Evolutionary conservation across 2,888 invertebrate species (phyloP), one percentile per base, ranked within the genome.

Genomic region (Hetaerina titia): DNA sequence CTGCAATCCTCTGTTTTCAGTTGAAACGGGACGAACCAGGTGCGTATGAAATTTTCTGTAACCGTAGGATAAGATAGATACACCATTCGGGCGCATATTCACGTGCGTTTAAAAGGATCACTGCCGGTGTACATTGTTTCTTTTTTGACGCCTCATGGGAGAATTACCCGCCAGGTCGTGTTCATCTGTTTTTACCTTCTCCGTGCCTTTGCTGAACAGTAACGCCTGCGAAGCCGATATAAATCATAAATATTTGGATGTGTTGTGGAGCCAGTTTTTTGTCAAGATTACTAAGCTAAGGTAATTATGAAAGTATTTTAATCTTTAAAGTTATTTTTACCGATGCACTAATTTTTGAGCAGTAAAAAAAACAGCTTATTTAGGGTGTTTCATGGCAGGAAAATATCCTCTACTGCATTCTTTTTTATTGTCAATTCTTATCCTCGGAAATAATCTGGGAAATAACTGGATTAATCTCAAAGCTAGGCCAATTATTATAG

Each of bases 121-220:
- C 45, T 2, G 45, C 4, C 4, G 2, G 1, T 45, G 45, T 45
- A 45, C 45, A 45, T 45, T 45, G 45, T 45, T 45, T 45, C 45
- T 45, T 45, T 45, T 45, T 45, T 4, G 45, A 45, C 45, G 45
- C 45, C 45, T 31, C 2, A 81, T 81, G 25, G 69, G 17, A 69
- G 22, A 22, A 22, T 69, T 22, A 19, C 22, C 0, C 22, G 69
- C 22, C 1, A 31, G 7, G 88, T 9, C 31, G 13, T n/a, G 8
- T 22, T 57, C n/a, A 19, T n/a, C 57, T 89, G 56, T 56, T 89
- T 89, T 57, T 92, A 92, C 64, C 92, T 92, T 92, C 92, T 64
- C 56, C 69, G 92, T 92, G 92, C 92, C 92, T 92, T 92, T 56
- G 64, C 22, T 74, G 22, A 92, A 92, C 92, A 92, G 69, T 69